These are phyloP conservation scores for Melanotaenia trifasciata DNA, from an alignment of 2,797 vertebrate genomes.

Conservation along the genomic window DNA sequence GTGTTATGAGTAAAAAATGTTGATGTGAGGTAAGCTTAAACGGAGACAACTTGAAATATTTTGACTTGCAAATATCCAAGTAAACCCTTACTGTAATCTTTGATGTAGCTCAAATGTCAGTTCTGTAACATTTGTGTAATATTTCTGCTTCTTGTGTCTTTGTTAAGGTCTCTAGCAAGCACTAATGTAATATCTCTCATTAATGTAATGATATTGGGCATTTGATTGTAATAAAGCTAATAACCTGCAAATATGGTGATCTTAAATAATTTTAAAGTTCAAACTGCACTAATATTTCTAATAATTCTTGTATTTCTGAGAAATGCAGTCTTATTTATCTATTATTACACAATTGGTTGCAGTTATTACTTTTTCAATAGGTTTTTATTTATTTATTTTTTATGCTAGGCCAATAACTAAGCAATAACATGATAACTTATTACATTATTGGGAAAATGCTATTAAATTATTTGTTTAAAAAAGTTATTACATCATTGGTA, in stretches of 20 bases:
- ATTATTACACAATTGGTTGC: neutral
- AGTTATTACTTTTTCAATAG: too few species aligned
- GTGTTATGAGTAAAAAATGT: too few species aligned
- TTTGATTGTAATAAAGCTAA: too few species aligned
- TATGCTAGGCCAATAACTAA: neutral
- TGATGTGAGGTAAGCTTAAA: neutral
- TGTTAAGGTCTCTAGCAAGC: neutral
- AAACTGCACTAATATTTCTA: neutral
- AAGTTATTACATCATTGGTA: too few species aligned
- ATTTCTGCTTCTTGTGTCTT: neutral
- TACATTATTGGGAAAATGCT: neutral
- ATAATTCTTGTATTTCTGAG: neutral
- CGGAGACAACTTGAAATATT: neutral
- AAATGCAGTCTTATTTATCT: neutral
- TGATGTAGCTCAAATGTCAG: neutral
- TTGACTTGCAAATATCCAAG: neutral
- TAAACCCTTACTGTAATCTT: neutral
- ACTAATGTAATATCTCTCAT: too few species aligned
- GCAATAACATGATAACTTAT: neutral
- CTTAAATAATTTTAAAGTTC: neutral
- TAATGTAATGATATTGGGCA: too few species aligned
- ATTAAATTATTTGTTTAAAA: too few species aligned
- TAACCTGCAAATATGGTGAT: neutral
- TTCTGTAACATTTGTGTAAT: neutral
- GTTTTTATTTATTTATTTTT: neutral